These are phyloP conservation scores for Caloenas nicobarica DNA, from an alignment of 2,113 vertebrate genomes.

Conservation along the genomic window DNA sequence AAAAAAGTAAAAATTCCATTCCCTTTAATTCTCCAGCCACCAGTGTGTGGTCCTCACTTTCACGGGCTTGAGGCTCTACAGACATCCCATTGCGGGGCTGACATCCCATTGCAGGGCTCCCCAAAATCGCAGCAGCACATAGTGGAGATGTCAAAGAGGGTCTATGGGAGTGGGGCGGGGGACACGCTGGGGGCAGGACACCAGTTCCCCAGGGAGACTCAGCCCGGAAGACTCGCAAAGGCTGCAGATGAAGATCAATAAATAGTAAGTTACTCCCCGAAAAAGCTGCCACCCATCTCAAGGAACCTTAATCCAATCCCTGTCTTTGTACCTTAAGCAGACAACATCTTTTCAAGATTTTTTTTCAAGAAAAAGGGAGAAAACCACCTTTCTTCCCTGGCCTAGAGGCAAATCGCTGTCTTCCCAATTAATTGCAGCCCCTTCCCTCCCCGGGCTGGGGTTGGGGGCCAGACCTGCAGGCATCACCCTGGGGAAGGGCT, in stretches of 20 bases:
- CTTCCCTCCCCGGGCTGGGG: neutral
- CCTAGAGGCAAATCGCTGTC: neutral
- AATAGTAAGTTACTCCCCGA: neutral
- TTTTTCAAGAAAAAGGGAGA: neutral
- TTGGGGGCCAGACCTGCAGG: fast-evolving
- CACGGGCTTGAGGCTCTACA: too few species aligned
- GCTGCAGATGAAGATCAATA: neutral
- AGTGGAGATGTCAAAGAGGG: neutral
- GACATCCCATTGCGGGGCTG: too few species aligned
- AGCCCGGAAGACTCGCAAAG: neutral
- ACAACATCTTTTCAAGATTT: too few species aligned
- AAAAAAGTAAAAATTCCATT: neutral
- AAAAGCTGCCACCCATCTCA: neutral
- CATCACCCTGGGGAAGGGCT: neutral
- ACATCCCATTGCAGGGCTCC: neutral
- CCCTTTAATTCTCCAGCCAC: neutral
- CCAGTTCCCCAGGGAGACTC: neutral
- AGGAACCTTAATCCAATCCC: neutral
- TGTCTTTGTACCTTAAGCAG: neutral
- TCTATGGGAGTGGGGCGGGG: neutral
- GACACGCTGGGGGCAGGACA: neutral
- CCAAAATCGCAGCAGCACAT: neutral
- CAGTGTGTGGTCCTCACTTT: neutral
- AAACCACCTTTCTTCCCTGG: neutral
- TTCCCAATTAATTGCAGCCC: neutral